Base-by-base conservation (phyloP, 1,140 invertebrate species). In the Rhysida immarginata region DNA sequence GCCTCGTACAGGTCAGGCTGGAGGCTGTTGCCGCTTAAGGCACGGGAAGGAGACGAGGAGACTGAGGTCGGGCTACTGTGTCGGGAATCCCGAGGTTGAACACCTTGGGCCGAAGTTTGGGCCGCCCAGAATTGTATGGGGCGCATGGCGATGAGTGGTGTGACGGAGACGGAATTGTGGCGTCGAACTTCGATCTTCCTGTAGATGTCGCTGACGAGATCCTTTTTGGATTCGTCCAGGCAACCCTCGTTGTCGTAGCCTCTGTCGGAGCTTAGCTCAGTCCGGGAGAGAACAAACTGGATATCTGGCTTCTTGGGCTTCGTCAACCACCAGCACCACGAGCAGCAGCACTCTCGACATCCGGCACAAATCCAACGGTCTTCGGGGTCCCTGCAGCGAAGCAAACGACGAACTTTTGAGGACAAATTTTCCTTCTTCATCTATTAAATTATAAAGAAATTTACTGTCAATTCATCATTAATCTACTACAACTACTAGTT, bases 41-140 rank as follows among this genome's bases (percentile, higher is more conserved):
- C 53, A 44, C 18, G 35, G n/a, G 1, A 43, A 14, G 25, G 49
- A 50, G 44, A 46, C 29, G 51, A 51, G 25, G 53, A 51, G 54
- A 1, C 59, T 27, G 1, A 54, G 49, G 1, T 54, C 55, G 29
- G 54, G 46, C 35, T 50, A 1, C 53, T 29, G n/a, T 50, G 55
- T 3, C 50, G 54, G 5, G 63, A 60, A 23, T 63, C 61, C 8
- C 64, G 58, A 1, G 70, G 69, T 59, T 71, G 68, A 14, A 72
- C 65, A 23, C 59, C 66, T 58, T 72, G 69, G 53, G 63, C 62
- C 57, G 65, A 69, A 11, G 50, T 45, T 2, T 56, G 44, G n/a
- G 69, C 69, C 8, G 71, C 64, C 70, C 70, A 72, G 61, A 72
- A 72, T 57, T 72, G 70, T 26, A 72, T 72, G n/a, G 71, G 70